Percentiles rank a stretch among this genome's conserved stretches.
Evolutionary conservation across 2,888 invertebrate genomes (phyloP).

Genomic region (Disparrhopalites patrizii): DNA sequence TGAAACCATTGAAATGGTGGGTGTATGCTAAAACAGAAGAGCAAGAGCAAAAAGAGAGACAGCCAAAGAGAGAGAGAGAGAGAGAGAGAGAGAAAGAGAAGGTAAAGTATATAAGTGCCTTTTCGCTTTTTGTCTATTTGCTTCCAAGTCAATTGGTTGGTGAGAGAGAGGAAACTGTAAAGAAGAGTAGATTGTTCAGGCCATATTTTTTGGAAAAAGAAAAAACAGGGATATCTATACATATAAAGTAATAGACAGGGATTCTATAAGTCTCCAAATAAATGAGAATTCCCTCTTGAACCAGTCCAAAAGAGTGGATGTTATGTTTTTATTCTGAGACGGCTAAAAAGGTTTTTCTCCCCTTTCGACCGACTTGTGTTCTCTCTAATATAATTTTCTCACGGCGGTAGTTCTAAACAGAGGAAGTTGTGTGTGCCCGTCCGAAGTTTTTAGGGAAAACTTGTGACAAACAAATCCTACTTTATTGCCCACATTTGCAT

Average conservation of each 20-base stretch:
- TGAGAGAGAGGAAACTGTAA: too few species aligned
- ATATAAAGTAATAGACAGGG: too few species aligned
- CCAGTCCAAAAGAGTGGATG: too few species aligned
- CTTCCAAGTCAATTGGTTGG: conserved; percentile 9
- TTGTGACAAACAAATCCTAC: conserved; percentile 26
- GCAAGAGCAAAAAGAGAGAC: too few species aligned
- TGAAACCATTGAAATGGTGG: conserved; percentile 8
- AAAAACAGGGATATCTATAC: too few species aligned
- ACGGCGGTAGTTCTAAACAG: not conserved
- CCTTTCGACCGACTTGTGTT: not conserved
- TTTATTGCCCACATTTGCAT: conserved; percentile 30
- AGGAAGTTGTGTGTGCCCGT: conserved; percentile 3
- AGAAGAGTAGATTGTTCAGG: too few species aligned
- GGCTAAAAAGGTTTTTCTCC: conserved; percentile 8
- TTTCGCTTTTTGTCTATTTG: conserved; percentile 1
- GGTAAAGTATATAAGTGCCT: not conserved
- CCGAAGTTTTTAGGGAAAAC: conserved; percentile 14
- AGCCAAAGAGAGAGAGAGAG: not conserved
- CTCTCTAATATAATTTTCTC: not conserved
- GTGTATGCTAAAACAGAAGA: too few species aligned
- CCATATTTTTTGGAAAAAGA: too few species aligned
- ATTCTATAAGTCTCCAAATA: too few species aligned
- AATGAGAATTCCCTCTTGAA: too few species aligned
- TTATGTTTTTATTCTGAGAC: conserved; percentile 7
- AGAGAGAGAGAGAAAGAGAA: not conserved